A percentile compares a stretch with the other conserved stretches of the same genome.
Conservation (phyloP, 2,888 invertebrate genomes). For the Xanthorhoe spadicearia region DNA sequence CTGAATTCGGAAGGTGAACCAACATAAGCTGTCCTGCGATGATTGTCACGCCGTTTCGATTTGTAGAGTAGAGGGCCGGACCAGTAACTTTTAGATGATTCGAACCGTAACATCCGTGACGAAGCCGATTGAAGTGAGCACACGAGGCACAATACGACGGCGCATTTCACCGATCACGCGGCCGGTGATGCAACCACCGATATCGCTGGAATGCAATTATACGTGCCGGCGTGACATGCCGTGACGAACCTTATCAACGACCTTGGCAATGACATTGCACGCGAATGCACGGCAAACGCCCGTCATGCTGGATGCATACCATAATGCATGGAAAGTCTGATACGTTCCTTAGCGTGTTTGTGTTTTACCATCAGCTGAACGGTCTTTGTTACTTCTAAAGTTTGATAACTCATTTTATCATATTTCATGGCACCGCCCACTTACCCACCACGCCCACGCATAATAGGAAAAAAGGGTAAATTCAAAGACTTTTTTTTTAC, state of each 20-base stretch:
- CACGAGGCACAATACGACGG: conserved; percentile 44
- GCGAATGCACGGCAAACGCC: conserved; percentile 36
- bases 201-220: conserved; percentile 79
- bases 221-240: conserved; percentile 72
- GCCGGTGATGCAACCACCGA: conserved; percentile 70
- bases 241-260: conserved; percentile 76
- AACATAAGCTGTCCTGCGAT: too few relatives aligned
- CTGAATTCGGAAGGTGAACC: too few relatives aligned
- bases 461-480: too few relatives aligned
- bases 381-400: not conserved
- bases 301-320: conserved; percentile 41
- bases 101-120: conserved; percentile 43
- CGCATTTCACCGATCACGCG: conserved; percentile 63
- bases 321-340: conserved; percentile 30
- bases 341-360: conserved; percentile 26
- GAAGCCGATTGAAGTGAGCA: conserved; percentile 42
- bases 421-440: too few relatives aligned
- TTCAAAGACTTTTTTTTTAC: too few relatives aligned
- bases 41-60: too few relatives aligned
- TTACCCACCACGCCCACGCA: too few relatives aligned
- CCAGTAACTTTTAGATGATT: conserved; percentile 35
- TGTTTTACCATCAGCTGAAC: not conserved
- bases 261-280: conserved; percentile 79
- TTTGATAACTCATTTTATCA: not conserved
- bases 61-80: too few relatives aligned